phyloP scores from a whole-genome alignment of 2,888 invertebrate genomes.

The Amitus sp. region DNA sequence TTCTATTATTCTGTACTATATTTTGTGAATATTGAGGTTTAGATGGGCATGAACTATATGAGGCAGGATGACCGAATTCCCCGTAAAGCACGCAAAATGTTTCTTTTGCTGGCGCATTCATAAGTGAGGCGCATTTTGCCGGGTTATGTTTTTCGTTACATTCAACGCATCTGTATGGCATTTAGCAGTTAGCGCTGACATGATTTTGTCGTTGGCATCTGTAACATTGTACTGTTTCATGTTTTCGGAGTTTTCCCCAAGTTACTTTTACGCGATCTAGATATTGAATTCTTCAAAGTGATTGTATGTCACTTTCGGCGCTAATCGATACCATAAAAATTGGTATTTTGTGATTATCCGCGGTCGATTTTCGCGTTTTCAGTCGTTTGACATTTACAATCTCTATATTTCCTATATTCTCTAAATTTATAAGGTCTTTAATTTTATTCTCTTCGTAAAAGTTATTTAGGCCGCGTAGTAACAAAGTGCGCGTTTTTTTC shows the following conservation, averaged over 20 bases:
- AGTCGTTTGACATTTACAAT: too few relatives aligned
- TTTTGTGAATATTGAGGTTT: not conserved
- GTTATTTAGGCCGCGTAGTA: too few relatives aligned
- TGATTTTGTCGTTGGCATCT: conserved; percentile 33
- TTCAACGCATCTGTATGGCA: conserved; percentile 25
- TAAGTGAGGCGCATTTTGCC: conserved; percentile 13
- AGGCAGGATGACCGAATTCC: too few relatives aligned
- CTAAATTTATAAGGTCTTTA: too few relatives aligned
- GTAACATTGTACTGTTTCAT: conserved; percentile 26
- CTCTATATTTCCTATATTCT: too few relatives aligned
- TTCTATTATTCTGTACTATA: too few relatives aligned
- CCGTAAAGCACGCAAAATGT: not conserved
- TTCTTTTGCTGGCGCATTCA: not conserved
- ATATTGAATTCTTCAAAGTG: not conserved
- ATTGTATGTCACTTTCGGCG: not conserved
- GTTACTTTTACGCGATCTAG: not conserved
- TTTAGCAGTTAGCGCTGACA: conserved; percentile 22
- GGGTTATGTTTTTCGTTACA: conserved; percentile 21
- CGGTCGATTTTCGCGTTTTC: too few relatives aligned
- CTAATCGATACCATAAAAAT: not conserved
- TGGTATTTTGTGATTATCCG: too few relatives aligned
- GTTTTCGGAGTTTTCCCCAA: not conserved
- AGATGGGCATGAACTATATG: not conserved
- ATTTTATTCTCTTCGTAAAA: too few relatives aligned
- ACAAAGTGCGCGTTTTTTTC: too few relatives aligned